phyloP scores from a whole-genome alignment of 2,888 invertebrate genomes.

The Gisinianus flammeolus region DNA sequence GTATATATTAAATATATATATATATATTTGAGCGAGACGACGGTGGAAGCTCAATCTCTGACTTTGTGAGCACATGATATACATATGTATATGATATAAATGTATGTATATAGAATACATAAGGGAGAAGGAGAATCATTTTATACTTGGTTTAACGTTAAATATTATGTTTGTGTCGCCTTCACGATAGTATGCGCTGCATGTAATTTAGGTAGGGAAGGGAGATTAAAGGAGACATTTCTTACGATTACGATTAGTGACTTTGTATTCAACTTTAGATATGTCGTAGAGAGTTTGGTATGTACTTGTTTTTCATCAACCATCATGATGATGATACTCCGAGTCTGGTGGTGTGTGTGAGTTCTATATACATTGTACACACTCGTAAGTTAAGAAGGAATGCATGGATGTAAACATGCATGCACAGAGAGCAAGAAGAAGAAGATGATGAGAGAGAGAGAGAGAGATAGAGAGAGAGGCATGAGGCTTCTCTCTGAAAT shows the following conservation, averaged over 20 bases:
- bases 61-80: no score
- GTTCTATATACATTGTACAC: not conserved
- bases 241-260: constrained; percentile 29
- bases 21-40: no score
- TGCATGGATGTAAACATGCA: not conserved
- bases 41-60: not conserved
- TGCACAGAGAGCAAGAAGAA: not conserved
- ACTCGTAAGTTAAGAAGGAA: constrained; percentile 1
- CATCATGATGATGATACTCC: not conserved
- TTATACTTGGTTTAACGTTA: not conserved
- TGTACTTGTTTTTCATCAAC: constrained; percentile 1
- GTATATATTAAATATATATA: no score
- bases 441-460: constrained; percentile 6
- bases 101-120: no score
- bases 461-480: constrained; percentile 18
- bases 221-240: constrained; percentile 36
- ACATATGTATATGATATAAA: no score
- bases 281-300: constrained; percentile 3
- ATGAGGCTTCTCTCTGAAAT: constrained; percentile 24
- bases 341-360: not conserved
- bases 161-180: not conserved
- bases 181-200: no score
- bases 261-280: constrained; percentile 30
- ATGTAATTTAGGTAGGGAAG: no score
- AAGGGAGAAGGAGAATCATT: no score